Evolutionary conservation across 1,140 invertebrate species (phyloP).

Genomic region (Meloidogyne exigua): DNA sequence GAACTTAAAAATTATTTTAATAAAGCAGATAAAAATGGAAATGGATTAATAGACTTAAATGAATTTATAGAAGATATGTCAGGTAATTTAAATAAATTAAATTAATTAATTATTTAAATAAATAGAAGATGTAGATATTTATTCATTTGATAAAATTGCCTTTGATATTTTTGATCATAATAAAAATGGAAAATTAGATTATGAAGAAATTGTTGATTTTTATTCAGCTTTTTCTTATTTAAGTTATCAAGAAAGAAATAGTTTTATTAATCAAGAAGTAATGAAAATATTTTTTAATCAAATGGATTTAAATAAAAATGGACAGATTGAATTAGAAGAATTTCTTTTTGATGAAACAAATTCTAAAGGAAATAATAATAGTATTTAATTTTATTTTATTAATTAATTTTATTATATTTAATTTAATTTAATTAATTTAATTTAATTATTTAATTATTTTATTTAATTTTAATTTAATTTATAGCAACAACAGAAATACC

Average conservation of each 20-base stretch:
- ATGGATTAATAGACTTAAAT: not conserved
- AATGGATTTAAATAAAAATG: not conserved
- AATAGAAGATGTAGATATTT: no score
- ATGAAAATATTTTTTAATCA: not conserved
- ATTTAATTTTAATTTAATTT: no score
- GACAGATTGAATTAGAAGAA: not conserved
- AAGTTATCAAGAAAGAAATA: constrained; percentile 2
- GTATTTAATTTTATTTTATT: not conserved
- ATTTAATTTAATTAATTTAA: not conserved
- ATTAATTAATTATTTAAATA: not conserved
- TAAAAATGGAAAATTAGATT: not conserved
- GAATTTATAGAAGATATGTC: not conserved
- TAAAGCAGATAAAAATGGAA: not conserved
- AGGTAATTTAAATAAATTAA: not conserved
- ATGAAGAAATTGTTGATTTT: not conserved
- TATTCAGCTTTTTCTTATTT: not conserved
- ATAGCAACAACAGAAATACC: not conserved
- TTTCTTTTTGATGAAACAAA: not conserved
- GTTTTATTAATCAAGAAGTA: not conserved
- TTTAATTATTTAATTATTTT: no score
- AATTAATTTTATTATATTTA: not conserved
- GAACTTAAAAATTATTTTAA: not conserved
- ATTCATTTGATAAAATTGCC: not conserved
- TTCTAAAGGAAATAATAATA: not conserved
- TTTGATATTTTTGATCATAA: not conserved